phyloP scores from a whole-genome alignment of 2,888 invertebrate species.

The Prosopocoilus inquinatus region DNA sequence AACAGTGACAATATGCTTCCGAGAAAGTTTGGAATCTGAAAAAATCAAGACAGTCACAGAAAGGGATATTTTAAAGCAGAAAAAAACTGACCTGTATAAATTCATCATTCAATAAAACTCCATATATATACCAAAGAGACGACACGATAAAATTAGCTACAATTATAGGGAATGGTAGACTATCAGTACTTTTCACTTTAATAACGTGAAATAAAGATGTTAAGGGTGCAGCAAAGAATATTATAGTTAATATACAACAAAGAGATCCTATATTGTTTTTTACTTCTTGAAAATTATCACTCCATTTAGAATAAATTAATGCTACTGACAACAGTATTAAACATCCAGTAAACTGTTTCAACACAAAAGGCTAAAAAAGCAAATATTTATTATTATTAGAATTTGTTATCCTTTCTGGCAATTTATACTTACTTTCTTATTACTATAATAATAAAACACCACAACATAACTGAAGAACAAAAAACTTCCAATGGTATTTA shows the following conservation, averaged over 20 bases:
- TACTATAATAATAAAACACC: conserved; percentile 70
- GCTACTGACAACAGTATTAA: conserved; percentile 55
- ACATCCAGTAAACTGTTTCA: conserved; percentile 61
- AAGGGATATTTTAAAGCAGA: conserved; percentile 8
- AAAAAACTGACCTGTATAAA: conserved; percentile 69
- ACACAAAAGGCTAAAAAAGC: conserved; percentile 62
- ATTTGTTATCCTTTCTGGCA: no score
- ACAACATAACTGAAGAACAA: conserved; percentile 69
- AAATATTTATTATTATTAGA: conserved; percentile 9
- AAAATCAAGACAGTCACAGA: conserved; percentile 13
- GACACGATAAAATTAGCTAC: conserved; percentile 79
- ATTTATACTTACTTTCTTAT: conserved; percentile 59
- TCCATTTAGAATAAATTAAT: conserved; percentile 59
- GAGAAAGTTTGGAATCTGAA: conserved; percentile 75
- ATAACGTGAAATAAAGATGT: conserved; percentile 79
- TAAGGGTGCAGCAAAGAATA: conserved; percentile 81
- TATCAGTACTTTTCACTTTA: conserved; percentile 75
- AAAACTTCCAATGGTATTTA: conserved; percentile 71
- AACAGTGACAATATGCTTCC: conserved; percentile 71
- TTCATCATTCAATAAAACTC: conserved; percentile 70
- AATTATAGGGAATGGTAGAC: conserved; percentile 85
- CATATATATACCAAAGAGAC: conserved; percentile 82
- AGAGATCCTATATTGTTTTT: conserved; percentile 64
- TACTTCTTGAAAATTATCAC: conserved; percentile 56
- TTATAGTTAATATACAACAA: conserved; percentile 71